A percentile compares a stretch with the other conserved stretches of the same genome.
Conservation (phyloP, 2,797 vertebrate species). For the Aplochiton taeniatus region DNA sequence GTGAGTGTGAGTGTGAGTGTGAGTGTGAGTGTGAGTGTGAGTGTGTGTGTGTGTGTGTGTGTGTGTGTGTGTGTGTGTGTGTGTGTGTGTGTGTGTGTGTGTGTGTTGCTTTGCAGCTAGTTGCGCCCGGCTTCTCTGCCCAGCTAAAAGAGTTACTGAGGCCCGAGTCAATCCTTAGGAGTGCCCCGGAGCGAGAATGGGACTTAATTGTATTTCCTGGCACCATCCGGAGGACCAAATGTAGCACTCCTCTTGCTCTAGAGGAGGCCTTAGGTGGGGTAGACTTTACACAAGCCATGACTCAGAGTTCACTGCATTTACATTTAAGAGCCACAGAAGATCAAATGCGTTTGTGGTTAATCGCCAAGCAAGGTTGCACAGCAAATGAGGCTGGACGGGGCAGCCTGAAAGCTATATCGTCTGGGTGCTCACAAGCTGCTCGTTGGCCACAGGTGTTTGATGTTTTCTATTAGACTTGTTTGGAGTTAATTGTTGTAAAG, state of each 20-base stretch:
- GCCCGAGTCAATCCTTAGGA: conserved; percentile 32
- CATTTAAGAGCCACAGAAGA: conserved; percentile 32
- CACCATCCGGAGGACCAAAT: neutral
- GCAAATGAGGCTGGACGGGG: conserved; percentile 19
- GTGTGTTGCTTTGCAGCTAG: neutral
- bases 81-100: neutral
- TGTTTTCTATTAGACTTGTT: conserved; percentile 1
- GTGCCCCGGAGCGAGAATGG: conserved; percentile 15
- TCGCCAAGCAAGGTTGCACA: conserved; percentile 12
- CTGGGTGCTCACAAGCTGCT: conserved; percentile 10
- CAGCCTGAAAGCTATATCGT: conserved; percentile 1
- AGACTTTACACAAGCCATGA: conserved; percentile 37
- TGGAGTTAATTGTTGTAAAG: neutral
- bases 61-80: neutral
- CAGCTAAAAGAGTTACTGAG: conserved; percentile 42
- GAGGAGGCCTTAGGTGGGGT: conserved; percentile 25
- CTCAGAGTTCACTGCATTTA: conserved; percentile 32
- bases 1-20: neutral
- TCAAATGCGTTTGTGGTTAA: conserved; percentile 36
- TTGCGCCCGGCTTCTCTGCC: conserved; percentile 17
- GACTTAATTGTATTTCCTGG: conserved; percentile 27
- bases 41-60: neutral
- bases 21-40: neutral
- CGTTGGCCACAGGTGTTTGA: conserved; percentile 25
- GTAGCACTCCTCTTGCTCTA: conserved; percentile 10